Evolutionary conservation across 2,888 invertebrate genomes (phyloP).

Genomic region (Psylliodes chrysocephalus): DNA sequence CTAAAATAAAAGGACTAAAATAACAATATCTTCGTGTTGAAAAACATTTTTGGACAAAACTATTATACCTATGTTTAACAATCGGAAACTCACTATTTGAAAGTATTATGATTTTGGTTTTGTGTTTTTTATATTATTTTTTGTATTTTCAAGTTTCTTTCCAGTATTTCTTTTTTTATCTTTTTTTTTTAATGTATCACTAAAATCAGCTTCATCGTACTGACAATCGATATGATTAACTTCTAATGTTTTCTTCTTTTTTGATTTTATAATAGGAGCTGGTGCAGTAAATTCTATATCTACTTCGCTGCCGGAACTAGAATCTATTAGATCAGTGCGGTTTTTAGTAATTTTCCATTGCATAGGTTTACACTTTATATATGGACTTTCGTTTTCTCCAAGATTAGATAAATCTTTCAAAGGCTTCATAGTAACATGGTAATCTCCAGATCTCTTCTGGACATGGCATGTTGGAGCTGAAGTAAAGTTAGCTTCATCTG

Average conservation of each 20-base stretch:
- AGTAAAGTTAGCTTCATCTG: neutral
- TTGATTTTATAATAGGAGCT: neutral
- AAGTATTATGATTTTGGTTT: too few species aligned
- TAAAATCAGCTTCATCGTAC: neutral
- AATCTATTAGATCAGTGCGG: neutral
- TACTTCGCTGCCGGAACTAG: slow-evolving; percentile 1
- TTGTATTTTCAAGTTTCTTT: too few species aligned
- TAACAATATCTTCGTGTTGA: too few species aligned
- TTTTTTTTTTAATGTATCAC: neutral
- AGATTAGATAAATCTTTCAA: neutral
- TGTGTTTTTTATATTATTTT: too few species aligned
- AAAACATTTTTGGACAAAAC: too few species aligned
- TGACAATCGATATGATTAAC: neutral
- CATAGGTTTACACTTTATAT: slow-evolving; percentile 10
- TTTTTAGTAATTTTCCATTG: slow-evolving; percentile 1
- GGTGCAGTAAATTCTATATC: slow-evolving; percentile 7
- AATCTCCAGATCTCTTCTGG: neutral
- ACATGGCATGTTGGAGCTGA: neutral
- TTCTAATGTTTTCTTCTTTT: neutral
- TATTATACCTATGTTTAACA: too few species aligned
- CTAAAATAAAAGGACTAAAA: too few species aligned
- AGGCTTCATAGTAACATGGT: neutral
- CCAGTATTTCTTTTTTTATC: too few species aligned
- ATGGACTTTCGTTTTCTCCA: neutral
- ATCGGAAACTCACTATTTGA: too few species aligned